Evolutionary conservation across 1,140 invertebrate genomes (phyloP).

Genomic region (Drosophila busckii): DNA sequence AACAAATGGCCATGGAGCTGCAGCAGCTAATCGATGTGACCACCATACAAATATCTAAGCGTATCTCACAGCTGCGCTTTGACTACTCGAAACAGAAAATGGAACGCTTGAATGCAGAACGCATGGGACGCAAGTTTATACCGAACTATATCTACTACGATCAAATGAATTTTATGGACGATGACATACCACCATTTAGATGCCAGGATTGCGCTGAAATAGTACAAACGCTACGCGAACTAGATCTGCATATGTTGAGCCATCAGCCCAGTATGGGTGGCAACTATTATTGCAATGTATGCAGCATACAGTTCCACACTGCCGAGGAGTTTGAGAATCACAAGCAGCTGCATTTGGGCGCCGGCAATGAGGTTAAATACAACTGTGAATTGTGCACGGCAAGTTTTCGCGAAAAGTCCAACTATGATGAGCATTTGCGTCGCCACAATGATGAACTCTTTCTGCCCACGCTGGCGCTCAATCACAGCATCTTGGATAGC

Average conservation of each 20-base stretch:
- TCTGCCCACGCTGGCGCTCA: constrained; percentile 55
- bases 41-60: constrained; percentile 73
- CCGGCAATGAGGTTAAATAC: constrained; percentile 55
- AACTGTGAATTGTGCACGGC: constrained; percentile 71
- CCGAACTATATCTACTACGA: constrained; percentile 71
- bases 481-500: constrained; percentile 57
- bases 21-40: constrained; percentile 64
- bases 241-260: constrained; percentile 59
- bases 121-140: constrained; percentile 52
- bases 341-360: constrained; percentile 58
- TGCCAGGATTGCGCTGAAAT: constrained; percentile 64
- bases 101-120: constrained; percentile 62
- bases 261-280: constrained; percentile 58
- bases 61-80: constrained; percentile 70
- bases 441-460: constrained; percentile 70
- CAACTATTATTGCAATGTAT: constrained; percentile 58
- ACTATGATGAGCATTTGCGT: constrained; percentile 71
- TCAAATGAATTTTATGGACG: constrained; percentile 71
- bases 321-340: constrained; percentile 63
- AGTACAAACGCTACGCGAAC: constrained; percentile 60
- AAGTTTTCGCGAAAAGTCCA: constrained; percentile 69
- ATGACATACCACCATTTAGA: constrained; percentile 71
- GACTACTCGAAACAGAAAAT: constrained; percentile 73
- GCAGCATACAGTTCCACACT: constrained; percentile 52
- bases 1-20: constrained; percentile 65